These are phyloP conservation scores for Dascyllus trimaculatus DNA, from an alignment of 2,113 vertebrate species.

Conservation along the genomic window DNA sequence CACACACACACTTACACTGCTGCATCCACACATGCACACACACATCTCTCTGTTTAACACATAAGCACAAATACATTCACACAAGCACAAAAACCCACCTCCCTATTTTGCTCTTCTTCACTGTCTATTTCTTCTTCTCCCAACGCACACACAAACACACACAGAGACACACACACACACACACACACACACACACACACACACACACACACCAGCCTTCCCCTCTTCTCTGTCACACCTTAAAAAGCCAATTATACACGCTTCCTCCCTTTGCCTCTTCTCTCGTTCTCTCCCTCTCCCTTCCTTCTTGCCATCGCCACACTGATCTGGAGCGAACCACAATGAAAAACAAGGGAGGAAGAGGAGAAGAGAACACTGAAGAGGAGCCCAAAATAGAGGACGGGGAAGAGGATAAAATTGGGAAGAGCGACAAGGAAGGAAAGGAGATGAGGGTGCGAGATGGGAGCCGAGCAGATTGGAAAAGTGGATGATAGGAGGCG, in stretches of 20 bases:
- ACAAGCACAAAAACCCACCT: slow-evolving; percentile 56
- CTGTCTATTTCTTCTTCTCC: slow-evolving; percentile 67
- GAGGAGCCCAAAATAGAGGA: slow-evolving; percentile 58
- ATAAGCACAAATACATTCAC: slow-evolving; percentile 56
- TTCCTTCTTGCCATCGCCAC: slow-evolving; percentile 61
- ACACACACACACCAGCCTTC: slow-evolving; percentile 48
- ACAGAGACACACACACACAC: slow-evolving; percentile 23
- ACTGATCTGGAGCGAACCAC: slow-evolving; percentile 64
- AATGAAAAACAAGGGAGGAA: slow-evolving; percentile 58
- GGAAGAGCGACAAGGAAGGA: slow-evolving; percentile 21
- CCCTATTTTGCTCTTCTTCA: slow-evolving; percentile 64
- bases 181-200: slow-evolving; percentile 17
- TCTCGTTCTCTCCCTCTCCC: slow-evolving; percentile 40
- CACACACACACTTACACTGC: not conserved
- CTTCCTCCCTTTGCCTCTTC: slow-evolving; percentile 67
- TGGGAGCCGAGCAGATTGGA: slow-evolving; percentile 22
- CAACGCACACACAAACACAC: slow-evolving; percentile 46
- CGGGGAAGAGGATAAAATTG: slow-evolving; percentile 39
- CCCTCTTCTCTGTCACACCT: slow-evolving; percentile 78
- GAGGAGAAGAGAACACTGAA: slow-evolving; percentile 55
- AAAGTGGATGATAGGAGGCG: slow-evolving; percentile 16
- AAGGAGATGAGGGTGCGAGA: slow-evolving; percentile 15
- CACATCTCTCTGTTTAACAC: slow-evolving; percentile 32
- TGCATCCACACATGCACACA: slow-evolving; percentile 35
- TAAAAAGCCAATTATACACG: slow-evolving; percentile 85